These are phyloP conservation scores for Spinibarbus caldwelli DNA, from an alignment of 2,797 vertebrate species.

Conservation along the genomic window DNA sequence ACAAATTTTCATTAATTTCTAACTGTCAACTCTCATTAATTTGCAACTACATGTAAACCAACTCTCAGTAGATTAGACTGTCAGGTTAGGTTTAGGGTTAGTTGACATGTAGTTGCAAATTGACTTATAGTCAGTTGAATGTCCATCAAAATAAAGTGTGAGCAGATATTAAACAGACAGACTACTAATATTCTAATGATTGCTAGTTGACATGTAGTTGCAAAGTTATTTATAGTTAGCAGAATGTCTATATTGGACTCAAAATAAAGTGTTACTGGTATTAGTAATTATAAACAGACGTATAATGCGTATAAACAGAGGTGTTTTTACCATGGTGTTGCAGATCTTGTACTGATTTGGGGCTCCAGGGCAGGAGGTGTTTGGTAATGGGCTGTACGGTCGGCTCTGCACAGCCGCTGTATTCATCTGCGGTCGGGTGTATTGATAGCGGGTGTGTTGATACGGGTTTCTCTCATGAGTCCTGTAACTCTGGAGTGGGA, in stretches of 20 bases:
- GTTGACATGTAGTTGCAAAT: too few relatives aligned
- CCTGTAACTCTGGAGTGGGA: constrained; percentile 60
- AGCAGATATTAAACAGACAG: too few relatives aligned
- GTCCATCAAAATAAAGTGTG: too few relatives aligned
- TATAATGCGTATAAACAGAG: neutral
- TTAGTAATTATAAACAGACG: neutral
- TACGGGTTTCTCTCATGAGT: constrained; percentile 43
- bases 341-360: constrained; percentile 87
- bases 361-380: constrained; percentile 75
- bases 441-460: constrained; percentile 56
- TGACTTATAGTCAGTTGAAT: too few relatives aligned
- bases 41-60: too few relatives aligned
- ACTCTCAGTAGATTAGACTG: too few relatives aligned
- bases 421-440: too few relatives aligned
- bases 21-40: too few relatives aligned
- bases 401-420: constrained; percentile 59
- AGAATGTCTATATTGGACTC: too few relatives aligned
- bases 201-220: neutral
- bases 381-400: constrained; percentile 67
- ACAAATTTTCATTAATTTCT: too few relatives aligned
- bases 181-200: too few relatives aligned
- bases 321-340: constrained; percentile 80
- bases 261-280: neutral
- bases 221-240: neutral
- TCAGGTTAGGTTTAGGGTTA: too few relatives aligned